A percentile compares a stretch with the other conserved stretches of the same genome.
These are phyloP conservation scores for Clarias batrachus DNA, from an alignment of 2,113 vertebrate species.

Conservation along the genomic window DNA sequence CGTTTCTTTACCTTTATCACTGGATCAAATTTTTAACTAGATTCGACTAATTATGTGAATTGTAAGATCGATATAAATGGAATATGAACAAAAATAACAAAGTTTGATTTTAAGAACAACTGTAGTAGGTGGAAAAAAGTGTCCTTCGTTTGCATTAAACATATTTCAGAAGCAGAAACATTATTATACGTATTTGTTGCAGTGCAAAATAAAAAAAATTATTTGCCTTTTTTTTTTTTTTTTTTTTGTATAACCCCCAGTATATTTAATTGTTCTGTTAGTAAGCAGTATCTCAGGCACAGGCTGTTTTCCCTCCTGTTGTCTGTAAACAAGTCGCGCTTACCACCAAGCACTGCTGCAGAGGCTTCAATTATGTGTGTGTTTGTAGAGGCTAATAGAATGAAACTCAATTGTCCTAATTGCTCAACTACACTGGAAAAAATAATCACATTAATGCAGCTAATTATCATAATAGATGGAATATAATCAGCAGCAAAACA, in stretches of 20 bases:
- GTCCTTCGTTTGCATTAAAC: neutral
- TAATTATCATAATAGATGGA: constrained; percentile 94
- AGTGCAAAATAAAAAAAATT: neutral
- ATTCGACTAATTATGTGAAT: too few species aligned
- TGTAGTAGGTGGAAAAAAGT: neutral
- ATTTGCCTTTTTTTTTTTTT: neutral
- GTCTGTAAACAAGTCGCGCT: constrained; percentile 53
- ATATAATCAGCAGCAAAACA: constrained; percentile 79
- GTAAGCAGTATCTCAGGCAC: neutral
- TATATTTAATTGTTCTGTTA: neutral
- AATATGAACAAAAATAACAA: neutral
- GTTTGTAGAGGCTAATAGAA: constrained; percentile 99
- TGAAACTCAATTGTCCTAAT: constrained; percentile 99
- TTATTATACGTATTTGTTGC: neutral
- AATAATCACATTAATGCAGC: constrained; percentile 97
- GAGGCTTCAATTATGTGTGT: constrained; percentile 92
- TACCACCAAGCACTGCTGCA: constrained; percentile 85
- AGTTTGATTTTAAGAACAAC: neutral
- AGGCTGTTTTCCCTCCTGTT: neutral
- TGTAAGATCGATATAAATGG: neutral
- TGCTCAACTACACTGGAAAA: constrained; percentile 89
- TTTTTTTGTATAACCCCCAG: neutral
- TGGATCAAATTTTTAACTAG: too few species aligned
- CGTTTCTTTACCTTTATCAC: too few species aligned
- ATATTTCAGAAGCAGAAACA: too few species aligned